Base-by-base conservation (phyloP, 2,113 vertebrate species). In the Trogon surrucura region DNA sequence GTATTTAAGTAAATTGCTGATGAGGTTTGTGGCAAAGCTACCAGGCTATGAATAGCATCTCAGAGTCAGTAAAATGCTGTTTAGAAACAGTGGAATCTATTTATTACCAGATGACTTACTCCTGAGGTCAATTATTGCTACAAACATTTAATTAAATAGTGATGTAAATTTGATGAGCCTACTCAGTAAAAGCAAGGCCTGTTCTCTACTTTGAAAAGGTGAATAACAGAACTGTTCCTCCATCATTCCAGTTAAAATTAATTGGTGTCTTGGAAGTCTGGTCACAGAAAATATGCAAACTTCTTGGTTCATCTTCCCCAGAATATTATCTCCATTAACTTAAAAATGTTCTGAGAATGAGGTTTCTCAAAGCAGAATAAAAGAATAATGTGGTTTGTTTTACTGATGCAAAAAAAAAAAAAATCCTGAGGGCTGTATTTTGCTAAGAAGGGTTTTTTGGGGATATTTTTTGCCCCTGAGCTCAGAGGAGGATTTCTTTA, bases 131-230 rank as follows among this genome's bases (percentile, higher is more conserved):
- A 81, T 86, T 89, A 92, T 83, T 95, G 66, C 78, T 94, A 86
- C 82, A 86, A 85, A 58, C 67, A 80, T 94, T 91, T 96, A 94
- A 67, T 87, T 94, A 95, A 95, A 87, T 62, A 65, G 11, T 29
- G 88, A 94, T 96, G 75, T 74, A 90, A 89, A 94, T 96, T 94
- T 95, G 95, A 97, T 92, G 65, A 97, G 82, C 27, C 65, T 80
- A 54, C 48, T 91, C 48, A 58, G 66, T 97, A 72, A 92, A 91
- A 95, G 15, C 45, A 78, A 91, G 61, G 54, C 29, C 64, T 65
- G 15, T n/a, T 97, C 65, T 96, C 30, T 7, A 36, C 83, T 91
- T 83, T 44, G 73, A 93, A 56, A 94, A 89, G 73, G n/a, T 70
- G 79, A 97, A 82, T 78, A 87, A 92, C 29, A 86, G 67, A 96